phyloP scores from a whole-genome alignment of 1,140 invertebrate species.

The Brachionus asplanchnoidis region DNA sequence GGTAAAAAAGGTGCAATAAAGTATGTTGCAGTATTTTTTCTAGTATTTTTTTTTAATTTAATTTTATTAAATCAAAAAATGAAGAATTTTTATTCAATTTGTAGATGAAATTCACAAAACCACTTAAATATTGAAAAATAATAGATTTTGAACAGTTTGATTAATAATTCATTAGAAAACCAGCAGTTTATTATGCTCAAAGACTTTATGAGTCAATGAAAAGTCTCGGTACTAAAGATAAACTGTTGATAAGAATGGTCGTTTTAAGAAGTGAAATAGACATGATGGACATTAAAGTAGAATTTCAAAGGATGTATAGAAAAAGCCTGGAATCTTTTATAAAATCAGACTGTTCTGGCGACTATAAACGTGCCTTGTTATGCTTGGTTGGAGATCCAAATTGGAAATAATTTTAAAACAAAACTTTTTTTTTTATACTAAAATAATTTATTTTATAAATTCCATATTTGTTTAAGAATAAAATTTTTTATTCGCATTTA shows the following conservation, averaged over 20 bases:
- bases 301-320: conserved; percentile 21
- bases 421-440: not conserved
- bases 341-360: conserved; percentile 24
- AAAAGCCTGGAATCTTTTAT: conserved; percentile 35
- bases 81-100: no score
- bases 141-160: no score
- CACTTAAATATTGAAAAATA: no score
- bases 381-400: conserved; percentile 33
- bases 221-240: conserved; percentile 26
- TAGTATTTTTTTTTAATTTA: no score
- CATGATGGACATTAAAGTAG: conserved; percentile 38
- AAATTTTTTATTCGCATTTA: not conserved
- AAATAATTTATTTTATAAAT: not conserved
- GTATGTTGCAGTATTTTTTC: no score
- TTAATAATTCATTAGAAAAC: not conserved
- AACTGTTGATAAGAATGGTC: not conserved
- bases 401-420: conserved; percentile 19
- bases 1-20: no score
- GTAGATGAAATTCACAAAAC: no score
- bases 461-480: not conserved
- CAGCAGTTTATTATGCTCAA: conserved; percentile 29
- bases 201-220: conserved; percentile 23
- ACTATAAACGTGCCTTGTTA: conserved; percentile 31
- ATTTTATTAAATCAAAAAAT: no score
- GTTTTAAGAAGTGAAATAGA: conserved; percentile 43